phyloP scores from a whole-genome alignment of 2,888 invertebrate species.

The Panzeria rudis region DNA sequence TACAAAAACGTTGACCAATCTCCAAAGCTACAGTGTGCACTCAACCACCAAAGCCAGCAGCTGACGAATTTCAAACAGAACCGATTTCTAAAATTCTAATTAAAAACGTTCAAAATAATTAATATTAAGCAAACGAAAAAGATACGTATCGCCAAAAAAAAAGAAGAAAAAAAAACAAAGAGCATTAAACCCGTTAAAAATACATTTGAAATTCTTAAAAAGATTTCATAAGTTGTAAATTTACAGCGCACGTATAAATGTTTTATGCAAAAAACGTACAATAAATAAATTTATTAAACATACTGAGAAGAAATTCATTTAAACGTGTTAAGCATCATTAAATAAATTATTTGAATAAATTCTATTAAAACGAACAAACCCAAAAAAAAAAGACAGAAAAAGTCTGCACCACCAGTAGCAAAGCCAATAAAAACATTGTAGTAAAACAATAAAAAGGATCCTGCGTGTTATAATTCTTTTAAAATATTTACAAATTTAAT shows the following conservation, averaged over 20 bases:
- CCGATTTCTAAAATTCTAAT: slow-evolving; percentile 7
- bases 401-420: neutral
- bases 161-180: neutral
- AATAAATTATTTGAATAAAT: slow-evolving; percentile 50
- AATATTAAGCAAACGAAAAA: slow-evolving; percentile 16
- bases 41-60: slow-evolving; percentile 47
- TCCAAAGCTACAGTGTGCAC: slow-evolving; percentile 47
- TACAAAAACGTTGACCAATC: slow-evolving; percentile 43
- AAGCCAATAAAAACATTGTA: neutral
- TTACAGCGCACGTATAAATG: slow-evolving; percentile 17
- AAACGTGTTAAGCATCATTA: slow-evolving; percentile 62
- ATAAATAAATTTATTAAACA: slow-evolving; percentile 31
- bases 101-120: slow-evolving; percentile 2
- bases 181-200: slow-evolving; percentile 31
- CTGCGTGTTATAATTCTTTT: slow-evolving; percentile 37
- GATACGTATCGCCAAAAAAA: slow-evolving; percentile 5
- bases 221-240: slow-evolving; percentile 23
- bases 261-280: slow-evolving; percentile 57
- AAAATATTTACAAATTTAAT: neutral
- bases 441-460: slow-evolving; percentile 42
- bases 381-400: neutral
- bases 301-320: slow-evolving; percentile 23
- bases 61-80: slow-evolving; percentile 20
- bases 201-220: neutral
- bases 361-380: slow-evolving; percentile 23